phyloP scores from a whole-genome alignment of 2,113 vertebrate species.

The Sapajus apella region DNA sequence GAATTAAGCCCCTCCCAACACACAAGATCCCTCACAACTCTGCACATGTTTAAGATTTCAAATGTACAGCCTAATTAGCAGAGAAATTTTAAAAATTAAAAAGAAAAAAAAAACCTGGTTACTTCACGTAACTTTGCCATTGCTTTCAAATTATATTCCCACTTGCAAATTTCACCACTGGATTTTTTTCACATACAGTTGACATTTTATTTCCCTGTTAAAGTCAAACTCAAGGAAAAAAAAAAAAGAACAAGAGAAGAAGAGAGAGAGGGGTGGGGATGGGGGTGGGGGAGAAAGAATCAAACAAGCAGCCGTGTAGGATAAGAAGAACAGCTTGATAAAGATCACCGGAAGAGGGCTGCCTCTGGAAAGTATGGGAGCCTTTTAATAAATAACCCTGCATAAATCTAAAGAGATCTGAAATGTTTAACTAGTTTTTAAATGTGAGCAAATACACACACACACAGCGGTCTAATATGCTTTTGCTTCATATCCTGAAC shows the following conservation, averaged over 20 bases:
- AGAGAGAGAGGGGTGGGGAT: background rate
- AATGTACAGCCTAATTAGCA: slow-evolving; percentile 46
- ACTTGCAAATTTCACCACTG: slow-evolving; percentile 33
- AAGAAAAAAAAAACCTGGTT: slow-evolving; percentile 16
- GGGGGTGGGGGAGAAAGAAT: slow-evolving; percentile 7
- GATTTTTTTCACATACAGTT: slow-evolving; percentile 45
- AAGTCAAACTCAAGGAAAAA: slow-evolving; percentile 1
- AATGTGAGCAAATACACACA: slow-evolving; percentile 38
- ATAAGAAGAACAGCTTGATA: background rate
- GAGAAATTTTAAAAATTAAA: background rate
- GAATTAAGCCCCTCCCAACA: slow-evolving; percentile 46
- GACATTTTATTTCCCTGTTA: slow-evolving; percentile 41
- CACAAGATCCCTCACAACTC: background rate
- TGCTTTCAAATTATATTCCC: slow-evolving; percentile 36
- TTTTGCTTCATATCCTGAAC: slow-evolving; percentile 15
- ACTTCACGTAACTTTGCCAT: background rate
- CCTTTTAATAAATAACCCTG: slow-evolving; percentile 30
- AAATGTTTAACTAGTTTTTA: slow-evolving; percentile 51
- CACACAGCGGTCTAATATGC: background rate
- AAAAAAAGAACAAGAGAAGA: background rate
- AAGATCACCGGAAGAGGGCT: background rate
- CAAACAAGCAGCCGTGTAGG: slow-evolving; percentile 58
- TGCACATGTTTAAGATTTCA: slow-evolving; percentile 50
- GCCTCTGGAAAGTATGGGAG: slow-evolving; percentile 11
- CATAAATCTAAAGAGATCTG: slow-evolving; percentile 52